Conservation (phyloP, 2,113 vertebrate species). For the Epinephelus fuscoguttatus region DNA sequence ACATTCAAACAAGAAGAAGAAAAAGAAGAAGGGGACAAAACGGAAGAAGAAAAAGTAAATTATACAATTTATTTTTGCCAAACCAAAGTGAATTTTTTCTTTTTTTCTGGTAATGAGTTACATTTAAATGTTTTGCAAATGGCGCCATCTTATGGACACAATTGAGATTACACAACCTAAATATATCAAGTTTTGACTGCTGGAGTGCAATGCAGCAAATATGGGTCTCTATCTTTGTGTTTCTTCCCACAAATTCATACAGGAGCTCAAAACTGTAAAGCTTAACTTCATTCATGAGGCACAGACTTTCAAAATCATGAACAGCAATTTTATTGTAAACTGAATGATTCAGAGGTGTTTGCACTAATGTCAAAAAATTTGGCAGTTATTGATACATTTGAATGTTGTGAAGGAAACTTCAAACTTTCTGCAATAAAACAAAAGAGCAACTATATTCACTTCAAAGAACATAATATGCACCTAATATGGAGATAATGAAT, state of each 20-base stretch:
- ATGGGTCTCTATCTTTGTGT: background rate
- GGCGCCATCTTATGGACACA: conserved; percentile 38
- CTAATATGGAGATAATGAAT: background rate
- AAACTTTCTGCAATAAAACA: conserved; percentile 4
- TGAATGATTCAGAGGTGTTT: conserved; percentile 17
- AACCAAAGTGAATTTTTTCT: background rate
- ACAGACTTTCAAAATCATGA: background rate
- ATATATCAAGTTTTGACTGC: background rate
- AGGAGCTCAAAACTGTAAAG: background rate
- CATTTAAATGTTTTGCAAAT: background rate
- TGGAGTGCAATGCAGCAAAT: background rate
- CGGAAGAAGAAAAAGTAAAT: conserved; percentile 64
- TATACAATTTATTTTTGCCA: background rate
- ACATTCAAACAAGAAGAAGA: conserved; percentile 81
- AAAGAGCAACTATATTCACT: conserved; percentile 1
- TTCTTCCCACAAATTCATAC: background rate
- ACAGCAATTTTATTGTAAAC: conserved; percentile 61
- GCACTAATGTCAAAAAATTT: conserved; percentile 20
- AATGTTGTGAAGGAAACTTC: background rate
- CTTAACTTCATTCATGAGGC: background rate
- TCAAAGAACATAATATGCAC: conserved; percentile 9
- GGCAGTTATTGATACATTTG: conserved; percentile 21
- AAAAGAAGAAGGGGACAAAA: conserved; percentile 69
- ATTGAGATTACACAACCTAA: background rate
- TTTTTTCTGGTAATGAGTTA: background rate